Evolutionary conservation across 53 echinoderm and acorn worm genomes (phyloP), one percentile per base, ranked within the genome.

Genomic region (Apostichopus leukothele): DNA sequence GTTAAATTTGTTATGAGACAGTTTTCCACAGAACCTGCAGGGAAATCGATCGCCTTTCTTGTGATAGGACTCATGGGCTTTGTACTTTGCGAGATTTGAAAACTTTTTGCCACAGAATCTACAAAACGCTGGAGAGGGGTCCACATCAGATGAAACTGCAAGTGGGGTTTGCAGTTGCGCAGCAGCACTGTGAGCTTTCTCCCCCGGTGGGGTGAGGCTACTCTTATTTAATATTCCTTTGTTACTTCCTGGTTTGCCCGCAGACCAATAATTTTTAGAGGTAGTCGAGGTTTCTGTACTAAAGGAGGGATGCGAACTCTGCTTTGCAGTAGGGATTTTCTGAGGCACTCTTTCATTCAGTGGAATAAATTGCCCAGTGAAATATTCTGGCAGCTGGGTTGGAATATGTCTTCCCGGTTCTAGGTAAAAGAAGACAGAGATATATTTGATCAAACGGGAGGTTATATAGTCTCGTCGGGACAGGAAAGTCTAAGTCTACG

Each of bases 51-150:
- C 85, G 0, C 12, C 67, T 50, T 66, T 85, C 14, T 22, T 9
- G 51, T 85, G 85, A 50, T 85, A 85, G 7, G 85, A 57, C 50
- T 60, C 85, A 2, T 85, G 85, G 12, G 85, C 85, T 51, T 85
- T 85, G 68, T 63, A 85, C 85, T 85, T 85, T 51, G 67, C n/a
- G 19, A 85, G 60, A 27, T 85, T 51, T 67, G 85, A 27, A 23
- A 85, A 85, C 85, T 85, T 57, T 67, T 85, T 85, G 27, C 85
- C 85, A 66, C 85, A 85, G 13, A 23, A 66, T 50, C 66, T 63
- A 50, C 85, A 85, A 50, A 85, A 60, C 14, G 66, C 85, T 50
- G 85, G 77, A 39, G 77, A 76, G 77, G 71, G 71, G 20, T 71
- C 18, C 16, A 5, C 71, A 71, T 19, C 71, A n/a, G 71, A 6